These are phyloP conservation scores for Azemiops feae DNA, from an alignment of 2,113 vertebrate species.

Conservation along the genomic window DNA sequence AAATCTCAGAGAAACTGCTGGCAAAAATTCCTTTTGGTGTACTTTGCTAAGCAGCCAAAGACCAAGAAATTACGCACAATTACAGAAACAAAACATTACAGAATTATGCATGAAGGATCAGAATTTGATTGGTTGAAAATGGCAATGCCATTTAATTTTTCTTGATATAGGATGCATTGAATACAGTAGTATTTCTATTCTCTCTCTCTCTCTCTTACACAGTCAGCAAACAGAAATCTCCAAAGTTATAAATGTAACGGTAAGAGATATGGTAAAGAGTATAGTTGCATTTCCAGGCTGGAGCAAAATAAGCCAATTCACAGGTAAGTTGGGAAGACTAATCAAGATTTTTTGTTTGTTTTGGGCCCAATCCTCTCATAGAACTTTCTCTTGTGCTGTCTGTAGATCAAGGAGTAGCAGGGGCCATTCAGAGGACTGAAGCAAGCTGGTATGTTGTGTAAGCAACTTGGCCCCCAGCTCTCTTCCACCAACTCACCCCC, in stretches of 20 bases:
- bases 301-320: neutral
- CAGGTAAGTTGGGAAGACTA: neutral
- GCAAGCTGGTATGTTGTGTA: slow-evolving; percentile 22
- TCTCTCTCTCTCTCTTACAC: no score
- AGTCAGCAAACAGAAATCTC: neutral
- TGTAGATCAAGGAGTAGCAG: slow-evolving; percentile 54
- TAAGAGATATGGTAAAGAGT: neutral
- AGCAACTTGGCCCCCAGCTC: slow-evolving; percentile 23
- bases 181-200: neutral
- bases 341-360: neutral
- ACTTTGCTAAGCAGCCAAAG: neutral
- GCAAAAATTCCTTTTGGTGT: neutral
- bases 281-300: neutral
- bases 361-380: neutral
- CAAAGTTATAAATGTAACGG: neutral
- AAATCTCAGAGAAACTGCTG: neutral
- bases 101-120: neutral
- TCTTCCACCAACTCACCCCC: neutral
- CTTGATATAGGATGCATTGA: neutral
- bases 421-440: slow-evolving; percentile 48
- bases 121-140: neutral
- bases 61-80: neutral
- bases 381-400: slow-evolving; percentile 48
- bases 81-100: neutral
- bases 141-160: neutral